Conservation (phyloP, 2,113 vertebrate species). For the Erythrocercus mccallii region DNA sequence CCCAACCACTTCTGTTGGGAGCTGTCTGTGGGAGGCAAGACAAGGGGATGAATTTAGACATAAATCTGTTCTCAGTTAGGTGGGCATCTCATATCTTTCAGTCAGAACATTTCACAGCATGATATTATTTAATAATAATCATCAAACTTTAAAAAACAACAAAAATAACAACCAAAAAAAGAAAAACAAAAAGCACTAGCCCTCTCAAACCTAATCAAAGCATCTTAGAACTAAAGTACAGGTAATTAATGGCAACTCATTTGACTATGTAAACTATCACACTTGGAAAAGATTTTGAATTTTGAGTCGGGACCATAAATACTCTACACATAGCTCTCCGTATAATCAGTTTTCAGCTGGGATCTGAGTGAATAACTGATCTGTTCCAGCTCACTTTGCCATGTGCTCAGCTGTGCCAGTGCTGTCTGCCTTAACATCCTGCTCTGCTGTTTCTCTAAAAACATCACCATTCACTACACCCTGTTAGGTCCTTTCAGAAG, state of each 20-base stretch:
- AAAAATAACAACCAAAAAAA: background rate
- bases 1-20: background rate
- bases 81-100: background rate
- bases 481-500: conserved; percentile 1
- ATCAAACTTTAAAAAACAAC: background rate
- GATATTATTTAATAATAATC: background rate
- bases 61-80: background rate
- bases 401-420: conserved; percentile 2
- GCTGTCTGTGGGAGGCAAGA: background rate
- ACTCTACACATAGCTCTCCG: background rate
- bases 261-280: background rate
- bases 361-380: conserved; percentile 40
- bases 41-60: background rate
- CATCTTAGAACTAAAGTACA: background rate
- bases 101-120: background rate
- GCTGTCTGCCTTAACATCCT: conserved; percentile 39
- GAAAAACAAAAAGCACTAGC: background rate
- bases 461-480: background rate
- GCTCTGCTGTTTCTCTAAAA: conserved; percentile 34
- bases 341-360: background rate
- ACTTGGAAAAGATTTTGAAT: conserved; percentile 8
- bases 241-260: background rate
- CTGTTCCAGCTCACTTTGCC: conserved; percentile 43
- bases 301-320: conserved; percentile 29
- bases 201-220: background rate